phyloP scores from a whole-genome alignment of 2,888 invertebrate genomes.

The Nomada ruficornis region DNA sequence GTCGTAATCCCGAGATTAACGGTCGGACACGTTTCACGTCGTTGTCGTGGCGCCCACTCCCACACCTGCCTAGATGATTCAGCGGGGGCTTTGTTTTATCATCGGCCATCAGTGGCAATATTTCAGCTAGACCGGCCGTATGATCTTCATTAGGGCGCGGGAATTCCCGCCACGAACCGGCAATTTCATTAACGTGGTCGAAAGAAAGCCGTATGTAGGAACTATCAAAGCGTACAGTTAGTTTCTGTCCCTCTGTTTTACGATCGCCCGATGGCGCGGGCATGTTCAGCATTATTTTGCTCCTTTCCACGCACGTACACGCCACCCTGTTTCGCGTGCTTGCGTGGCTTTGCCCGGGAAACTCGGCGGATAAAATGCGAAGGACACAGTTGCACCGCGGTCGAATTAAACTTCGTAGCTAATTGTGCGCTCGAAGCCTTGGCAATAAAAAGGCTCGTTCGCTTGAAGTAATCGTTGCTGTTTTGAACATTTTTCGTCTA shows the following conservation, averaged over 20 bases:
- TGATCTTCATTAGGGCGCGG: constrained; percentile 75
- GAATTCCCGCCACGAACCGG: constrained; percentile 72
- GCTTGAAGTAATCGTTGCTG: too few relatives aligned
- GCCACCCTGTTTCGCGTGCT: constrained; percentile 1
- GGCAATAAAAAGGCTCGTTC: background rate
- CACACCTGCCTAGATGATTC: constrained; percentile 9
- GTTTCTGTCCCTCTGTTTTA: constrained; percentile 79
- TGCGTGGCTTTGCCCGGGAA: background rate
- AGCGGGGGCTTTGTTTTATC: constrained; percentile 53
- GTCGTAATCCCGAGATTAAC: constrained; percentile 57
- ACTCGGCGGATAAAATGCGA: background rate
- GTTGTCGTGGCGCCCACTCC: constrained; percentile 26
- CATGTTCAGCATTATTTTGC: constrained; percentile 79
- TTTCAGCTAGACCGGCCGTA: constrained; percentile 49
- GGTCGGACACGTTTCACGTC: constrained; percentile 44
- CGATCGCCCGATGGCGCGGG: constrained; percentile 73
- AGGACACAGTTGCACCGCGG: background rate
- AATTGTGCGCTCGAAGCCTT: background rate
- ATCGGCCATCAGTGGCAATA: constrained; percentile 57
- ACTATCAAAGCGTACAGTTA: constrained; percentile 80
- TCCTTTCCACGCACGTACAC: constrained; percentile 56
- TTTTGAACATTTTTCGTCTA: too few relatives aligned
- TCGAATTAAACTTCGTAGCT: background rate
- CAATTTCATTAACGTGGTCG: constrained; percentile 72
- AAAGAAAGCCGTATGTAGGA: constrained; percentile 70